A percentile compares a stretch with the other conserved stretches of the same genome.
phyloP scores from a whole-genome alignment of 2,888 invertebrate genomes.

The Drosophila koepferae region DNA sequence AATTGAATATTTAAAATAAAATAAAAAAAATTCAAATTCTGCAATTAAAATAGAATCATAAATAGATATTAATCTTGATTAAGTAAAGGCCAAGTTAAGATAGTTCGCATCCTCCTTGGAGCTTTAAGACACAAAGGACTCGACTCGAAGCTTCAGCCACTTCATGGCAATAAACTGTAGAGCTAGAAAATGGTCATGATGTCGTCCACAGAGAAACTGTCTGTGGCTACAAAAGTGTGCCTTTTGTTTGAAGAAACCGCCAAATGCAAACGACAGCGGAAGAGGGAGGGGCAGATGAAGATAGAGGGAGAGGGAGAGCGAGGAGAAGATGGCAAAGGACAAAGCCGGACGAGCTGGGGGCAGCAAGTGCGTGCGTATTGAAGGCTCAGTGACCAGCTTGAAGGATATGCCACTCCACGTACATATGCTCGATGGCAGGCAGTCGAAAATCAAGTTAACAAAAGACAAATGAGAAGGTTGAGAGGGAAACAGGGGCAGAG shows the following conservation, averaged over 20 bases:
- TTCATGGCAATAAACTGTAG: conserved; percentile 22
- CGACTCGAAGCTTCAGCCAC: background rate
- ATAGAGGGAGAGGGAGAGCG: background rate
- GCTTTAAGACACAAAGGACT: conserved; percentile 4
- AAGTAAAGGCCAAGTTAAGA: background rate
- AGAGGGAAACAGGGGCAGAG: background rate
- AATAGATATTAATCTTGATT: background rate
- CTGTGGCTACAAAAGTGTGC: conserved; percentile 2
- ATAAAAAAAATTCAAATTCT: too few species aligned
- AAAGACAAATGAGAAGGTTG: conserved; percentile 58
- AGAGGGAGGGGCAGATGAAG: background rate
- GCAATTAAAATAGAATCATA: background rate
- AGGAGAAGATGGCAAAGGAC: background rate
- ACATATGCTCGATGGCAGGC: conserved; percentile 52
- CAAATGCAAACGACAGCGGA: conserved; percentile 27
- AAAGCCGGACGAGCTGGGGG: conserved; percentile 13
- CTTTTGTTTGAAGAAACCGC: conserved; percentile 25
- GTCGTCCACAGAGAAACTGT: conserved; percentile 20
- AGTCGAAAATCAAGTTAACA: conserved; percentile 68
- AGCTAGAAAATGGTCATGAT: conserved; percentile 17
- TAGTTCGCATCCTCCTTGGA: too few species aligned
- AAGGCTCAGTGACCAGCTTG: conserved; percentile 49
- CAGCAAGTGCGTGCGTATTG: conserved; percentile 47
- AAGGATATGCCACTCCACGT: conserved; percentile 29
- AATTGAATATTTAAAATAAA: too few species aligned